These are phyloP conservation scores for Nomia melanderi DNA, from an alignment of 1,140 invertebrate species.

Conservation along the genomic window DNA sequence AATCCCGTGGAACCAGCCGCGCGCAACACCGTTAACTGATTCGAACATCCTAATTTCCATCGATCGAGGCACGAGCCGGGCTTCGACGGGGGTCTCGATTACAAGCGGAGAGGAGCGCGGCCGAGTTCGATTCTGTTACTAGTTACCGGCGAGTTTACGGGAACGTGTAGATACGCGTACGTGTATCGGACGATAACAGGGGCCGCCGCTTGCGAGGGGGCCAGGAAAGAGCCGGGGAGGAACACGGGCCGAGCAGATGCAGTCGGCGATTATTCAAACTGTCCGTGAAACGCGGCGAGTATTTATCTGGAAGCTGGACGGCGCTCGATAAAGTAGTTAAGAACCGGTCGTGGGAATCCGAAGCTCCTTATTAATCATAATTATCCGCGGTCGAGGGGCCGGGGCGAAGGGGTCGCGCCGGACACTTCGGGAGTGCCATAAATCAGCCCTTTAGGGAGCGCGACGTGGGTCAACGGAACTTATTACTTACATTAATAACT, in stretches of 20 bases:
- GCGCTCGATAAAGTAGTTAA: not conserved
- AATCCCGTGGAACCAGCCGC: constrained; percentile 7
- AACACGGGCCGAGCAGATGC: constrained; percentile 12
- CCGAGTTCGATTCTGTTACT: constrained; percentile 26
- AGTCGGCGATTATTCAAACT: constrained; percentile 13
- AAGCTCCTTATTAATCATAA: not conserved
- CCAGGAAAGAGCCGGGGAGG: constrained; percentile 4
- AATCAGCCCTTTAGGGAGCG: too few relatives aligned
- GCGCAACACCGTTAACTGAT: constrained; percentile 30
- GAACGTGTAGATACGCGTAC: constrained; percentile 5
- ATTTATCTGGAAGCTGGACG: not conserved
- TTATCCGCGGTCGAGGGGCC: not conserved
- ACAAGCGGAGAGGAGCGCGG: constrained; percentile 17
- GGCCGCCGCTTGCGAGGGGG: not conserved
- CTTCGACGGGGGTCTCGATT: constrained; percentile 32
- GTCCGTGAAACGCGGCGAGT: not conserved
- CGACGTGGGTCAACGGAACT: too few relatives aligned
- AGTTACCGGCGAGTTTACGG: constrained; percentile 30
- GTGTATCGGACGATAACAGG: constrained; percentile 28
- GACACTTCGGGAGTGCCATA: too few relatives aligned
- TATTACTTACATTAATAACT: too few relatives aligned
- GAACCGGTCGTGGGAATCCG: not conserved
- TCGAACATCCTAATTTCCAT: constrained; percentile 32
- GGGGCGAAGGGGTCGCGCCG: too few relatives aligned
- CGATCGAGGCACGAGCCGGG: constrained; percentile 11